Base-by-base conservation (phyloP, 2,113 vertebrate species). In the Columbina picui region DNA sequence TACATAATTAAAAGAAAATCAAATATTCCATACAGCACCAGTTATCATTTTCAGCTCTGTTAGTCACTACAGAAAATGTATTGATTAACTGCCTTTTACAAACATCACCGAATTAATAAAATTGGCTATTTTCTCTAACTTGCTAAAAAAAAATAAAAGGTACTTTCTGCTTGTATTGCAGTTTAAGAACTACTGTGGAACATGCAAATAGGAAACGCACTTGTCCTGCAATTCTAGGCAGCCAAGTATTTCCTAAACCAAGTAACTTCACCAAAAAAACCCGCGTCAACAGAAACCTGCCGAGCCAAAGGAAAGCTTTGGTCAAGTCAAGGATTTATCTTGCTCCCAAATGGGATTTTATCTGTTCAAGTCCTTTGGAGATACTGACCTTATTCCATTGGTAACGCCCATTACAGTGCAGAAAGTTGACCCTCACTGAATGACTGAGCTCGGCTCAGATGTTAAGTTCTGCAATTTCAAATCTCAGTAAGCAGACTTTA, bases 401-500 rank as follows among this genome's bases (percentile, higher is more conserved):
- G 36, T 49, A 49, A 41, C 6, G 6, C 45, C 11, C 20, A 47
- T 30, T 32, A 30, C 32, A 38, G 67, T 18, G 47, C 74, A 70
- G 64, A 82, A 95, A 92, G 67, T 3, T 47, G 65, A 39, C 2
- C 2, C 34, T 77, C 39, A 30, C 18, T 64, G 74, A 87, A 70
- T 59, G 36, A 56, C 15, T 0, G 0, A 74, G 23, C 25, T 69
- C 32, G 55, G 25, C 52, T n/a, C n/a, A n/a, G n/a, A n/a, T n/a
- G n/a, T 5, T 10, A 36, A 69, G 23, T 71, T 34, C 18, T 49
- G 25, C 39, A 14, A 45, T 47, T 87, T 59, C 67, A 59, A 86
- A 63, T 16, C 49, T 47, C 61, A 63, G 21, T n/a, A 27, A 76
- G 76, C 14, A 59, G 47, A 21, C 47, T 47, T 38, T 8, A 32